Evolutionary conservation across 2,888 invertebrate genomes (phyloP), one percentile per base, ranked within the genome.

Genomic region (Caenorhabditis becei): DNA sequence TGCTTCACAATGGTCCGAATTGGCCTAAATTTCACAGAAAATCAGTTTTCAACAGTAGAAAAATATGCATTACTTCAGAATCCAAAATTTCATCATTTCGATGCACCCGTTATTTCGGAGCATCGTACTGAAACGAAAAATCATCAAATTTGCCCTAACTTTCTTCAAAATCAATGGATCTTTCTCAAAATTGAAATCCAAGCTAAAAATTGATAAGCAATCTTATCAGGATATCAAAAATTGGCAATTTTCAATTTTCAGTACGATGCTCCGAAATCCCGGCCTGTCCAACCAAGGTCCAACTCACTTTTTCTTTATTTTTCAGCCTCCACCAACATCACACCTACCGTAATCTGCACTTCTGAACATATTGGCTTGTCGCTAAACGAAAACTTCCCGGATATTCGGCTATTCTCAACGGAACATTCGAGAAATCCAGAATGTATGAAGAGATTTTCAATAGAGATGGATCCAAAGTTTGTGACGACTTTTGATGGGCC

Each of bases 341-440:
- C 71, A 18, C 80, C 74, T 24, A 69, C 69, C n/a, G 74, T 63
- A 58, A 80, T 74, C 35, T 80, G 80, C 20, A 35, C 24, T 5
- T 51, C 65, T 1, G 69, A 80, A 16, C 37, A 32, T 0, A 80
- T 80, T 35, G 80, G 80, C 1, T 26, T 80, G 7, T n/a, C 37
- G 2, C 44, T 80, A 8, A 67, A 80, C 28, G 74, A 80, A 24
- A 65, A 71, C 26, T 80, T 74, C 16, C 69, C 51, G 24, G 71
- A 74, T 49, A 51, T 74, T 18, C 63, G 61, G 2, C 59, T 80
- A 23, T 80, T 75, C 26, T 41, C 70, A 0, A 47, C 74, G 4
- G 66, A 70, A 10, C 65, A 56, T 41, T 67, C 77, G 0, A 8
- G 37, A 28, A 41, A 56, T 63, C 77, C 67, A 1, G 77, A 69